Conservation (phyloP, 2,888 invertebrate genomes). For the Scrobipalpa costella region DNA sequence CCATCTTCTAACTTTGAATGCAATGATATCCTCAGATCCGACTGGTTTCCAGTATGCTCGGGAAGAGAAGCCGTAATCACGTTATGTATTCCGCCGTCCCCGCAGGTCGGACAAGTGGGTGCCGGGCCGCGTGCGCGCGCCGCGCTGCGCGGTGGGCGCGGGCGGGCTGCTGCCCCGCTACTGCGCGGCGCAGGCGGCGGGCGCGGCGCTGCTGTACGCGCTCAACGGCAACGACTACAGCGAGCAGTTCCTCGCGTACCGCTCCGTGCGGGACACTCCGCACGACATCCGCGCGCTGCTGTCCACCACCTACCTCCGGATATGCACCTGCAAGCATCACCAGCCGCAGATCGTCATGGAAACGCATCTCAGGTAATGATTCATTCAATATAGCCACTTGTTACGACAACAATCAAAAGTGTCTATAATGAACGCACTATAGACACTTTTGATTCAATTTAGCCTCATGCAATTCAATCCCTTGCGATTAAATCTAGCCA, state of each 20-base stretch:
- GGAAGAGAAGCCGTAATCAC: too few species aligned
- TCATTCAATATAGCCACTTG: too few species aligned
- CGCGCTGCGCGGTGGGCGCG: conserved; percentile 86
- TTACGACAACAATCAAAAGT: too few species aligned
- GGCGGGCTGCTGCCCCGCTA: conserved; percentile 93
- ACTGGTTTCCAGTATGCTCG: too few species aligned
- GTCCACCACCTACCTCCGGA: conserved; percentile 87
- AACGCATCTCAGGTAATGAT: conserved; percentile 79
- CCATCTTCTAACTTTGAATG: too few species aligned
- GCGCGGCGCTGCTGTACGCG: conserved; percentile 87
- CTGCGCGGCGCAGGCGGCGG: conserved; percentile 80
- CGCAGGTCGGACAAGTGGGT: conserved; percentile 64
- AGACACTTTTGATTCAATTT: too few species aligned
- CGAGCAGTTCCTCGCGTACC: conserved; percentile 91
- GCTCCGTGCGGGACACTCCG: conserved; percentile 86
- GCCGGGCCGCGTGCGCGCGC: conserved; percentile 85
- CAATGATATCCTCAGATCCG: too few species aligned
- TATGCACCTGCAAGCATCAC: conserved; percentile 83
- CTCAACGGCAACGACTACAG: conserved; percentile 86
- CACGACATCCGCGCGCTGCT: conserved; percentile 92
- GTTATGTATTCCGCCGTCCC: too few species aligned
- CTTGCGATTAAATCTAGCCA: too few species aligned
- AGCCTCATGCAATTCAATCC: too few species aligned
- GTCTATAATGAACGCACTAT: too few species aligned
- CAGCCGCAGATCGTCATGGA: conserved; percentile 82